Evolutionary conservation across 2,797 vertebrate genomes (phyloP), one percentile per base, ranked within the genome.

Genomic region (Cirrhinus molitorella): DNA sequence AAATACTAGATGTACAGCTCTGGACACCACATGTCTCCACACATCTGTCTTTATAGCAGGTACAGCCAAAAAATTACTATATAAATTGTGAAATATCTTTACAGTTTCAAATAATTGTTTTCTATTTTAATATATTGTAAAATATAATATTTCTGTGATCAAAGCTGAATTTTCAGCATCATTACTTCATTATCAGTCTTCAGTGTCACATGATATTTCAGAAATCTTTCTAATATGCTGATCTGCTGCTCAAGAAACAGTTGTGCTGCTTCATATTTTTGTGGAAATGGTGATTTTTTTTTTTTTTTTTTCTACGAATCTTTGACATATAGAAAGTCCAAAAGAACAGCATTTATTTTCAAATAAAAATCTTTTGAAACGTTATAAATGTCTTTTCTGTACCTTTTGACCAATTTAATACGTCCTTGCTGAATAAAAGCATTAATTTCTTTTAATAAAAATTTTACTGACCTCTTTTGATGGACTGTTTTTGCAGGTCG

Each of bases 21-120:
- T 94, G 91, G 96, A 96, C 80, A 92, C 97, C 89, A 95, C 97
- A 83, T 99, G 98, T 92, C 94, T 96, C 83, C 97, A 98, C 31
- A 73, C 92, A 66, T 96, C 98, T 6, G 91, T 98, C 90, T 99
- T 97, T 86, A 93, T 99, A 77, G 98, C 98, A 91, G 98, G 98
- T 98, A 93, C 0, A 19, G 55, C 28, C 14, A 31, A 72, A 61
- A 23, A 5, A 3, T 5, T 37, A 17, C 21, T 37, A 25, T 13
- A 13, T 59, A n/a, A 19, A 40, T 37, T 37, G 31, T 13, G 23
- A 40, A 6, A 66, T 67, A 67, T 40, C 40, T 12, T 40, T n/a
- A 5, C 2, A 13, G 13, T n/a, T 67, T n/a, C 6, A 68, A 23
- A 14, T 8, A 43, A 1, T 12, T 2, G 2, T 40, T 67, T 67